Evolutionary conservation across 64 coral and sea anemone genomes (phyloP), one percentile per base, ranked within the genome.

Genomic region (Cladopsammia gracilis): DNA sequence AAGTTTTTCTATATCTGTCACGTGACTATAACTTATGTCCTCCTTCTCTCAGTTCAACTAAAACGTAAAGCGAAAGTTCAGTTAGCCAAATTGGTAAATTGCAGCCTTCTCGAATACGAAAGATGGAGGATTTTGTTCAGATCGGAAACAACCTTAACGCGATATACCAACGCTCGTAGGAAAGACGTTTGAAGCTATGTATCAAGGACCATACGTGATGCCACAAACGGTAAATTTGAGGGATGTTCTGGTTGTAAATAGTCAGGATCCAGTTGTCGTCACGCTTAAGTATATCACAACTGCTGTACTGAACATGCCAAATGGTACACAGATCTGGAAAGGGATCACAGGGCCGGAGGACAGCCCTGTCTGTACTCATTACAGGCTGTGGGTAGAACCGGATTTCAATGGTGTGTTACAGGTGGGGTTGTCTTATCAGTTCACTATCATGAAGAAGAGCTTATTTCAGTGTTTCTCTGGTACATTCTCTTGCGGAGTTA

Each of bases 361-460:
- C n/a, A 51, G 43, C 3, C 0, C 0, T 0, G 0, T 4, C 0
- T 82, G 6, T 82, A 7, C 6, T 4, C 19, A 83, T 23, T 78
- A 78, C 1, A 16, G 72, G 90, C 48, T 92, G 5, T 92, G 90
- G 90, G 89, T 90, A 9, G 34, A 70, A 7, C 60, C 74, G 16
- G 16, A 2, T 8, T 58, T 58, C 19, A 44, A 18, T 25, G 3
- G 5, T n/a, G 64, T 12, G 62, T 25, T 58, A 58, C 11, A 7
- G n/a, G 24, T 44, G 3, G 77, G 76, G 3, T 20, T 0, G 4
- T 57, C 0, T 9, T 71, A 6, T 48, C n/a, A 47, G 14, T 90
- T 90, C 57, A 44, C 43, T 44, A 70, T 90, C 54, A 10, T 26
- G 18, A 18, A 71, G 1, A 51, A 23, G 7, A 18, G 7, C 0